Evolutionary conservation across 2,797 vertebrate genomes (phyloP), one percentile per base, ranked within the genome.

Genomic region (Triplophysa bombifrons): DNA sequence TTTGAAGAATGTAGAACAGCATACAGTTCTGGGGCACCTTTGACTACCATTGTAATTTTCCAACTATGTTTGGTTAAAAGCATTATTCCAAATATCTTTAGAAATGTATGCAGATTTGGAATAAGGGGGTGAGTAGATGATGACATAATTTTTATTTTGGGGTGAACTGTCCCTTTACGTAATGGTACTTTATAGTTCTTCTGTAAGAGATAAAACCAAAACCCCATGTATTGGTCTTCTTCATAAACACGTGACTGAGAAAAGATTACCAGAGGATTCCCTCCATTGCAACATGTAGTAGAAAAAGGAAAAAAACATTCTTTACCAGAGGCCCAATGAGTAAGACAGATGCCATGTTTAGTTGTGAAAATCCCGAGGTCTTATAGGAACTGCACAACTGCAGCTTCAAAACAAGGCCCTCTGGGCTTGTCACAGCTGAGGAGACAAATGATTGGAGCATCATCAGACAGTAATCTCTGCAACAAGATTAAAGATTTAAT

Each of bases 401-500:
- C 13, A 25, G 61, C 61, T 76, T 60, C 66, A 41, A 60, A 66
- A 63, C 64, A 63, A 63, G 51, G 27, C 46, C 65, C 79, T 68
- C 55, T 38, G 56, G 55, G 53, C 44, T 27, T 53, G 71, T 61
- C 63, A 73, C 56, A 70, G 66, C 56, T 69, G 17, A 38, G 72
- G 79, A 56, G 65, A 56, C 64, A 3, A 73, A 68, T 71, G 74
- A 81, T 72, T 83, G 80, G 69, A 77, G 72, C 63, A 34, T 51
- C 74, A 46, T 14, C 70, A 53, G 67, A 48, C 20, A 41, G 27
- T 76, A 85, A 85, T 85, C 84, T 70, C 48, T 7, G 4, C 78
- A 81, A 83, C n/a, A 34, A 74, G 75, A 83, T 79, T 72, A 79
- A 69, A 65, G 55, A 53, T 12, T 74, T 80, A 71, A 66, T 80